These are phyloP conservation scores for Strigamia maritima DNA, from an alignment of 2,888 invertebrate genomes.

Conservation along the genomic window DNA sequence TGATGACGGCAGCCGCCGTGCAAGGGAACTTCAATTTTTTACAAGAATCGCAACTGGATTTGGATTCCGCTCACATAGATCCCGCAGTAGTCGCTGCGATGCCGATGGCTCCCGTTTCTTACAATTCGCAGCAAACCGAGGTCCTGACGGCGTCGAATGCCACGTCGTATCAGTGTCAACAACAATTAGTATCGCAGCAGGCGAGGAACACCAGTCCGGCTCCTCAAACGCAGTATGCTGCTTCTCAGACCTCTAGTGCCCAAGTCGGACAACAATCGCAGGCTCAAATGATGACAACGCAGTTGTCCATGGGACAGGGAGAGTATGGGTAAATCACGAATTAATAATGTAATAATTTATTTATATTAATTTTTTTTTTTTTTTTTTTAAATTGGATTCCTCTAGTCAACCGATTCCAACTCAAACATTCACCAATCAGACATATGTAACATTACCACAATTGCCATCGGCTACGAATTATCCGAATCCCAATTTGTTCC, in stretches of 20 bases:
- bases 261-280: conserved; percentile 4
- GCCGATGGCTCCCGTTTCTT: not conserved
- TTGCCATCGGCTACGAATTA: not conserved
- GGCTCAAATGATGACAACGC: not conserved
- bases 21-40: conserved; percentile 58
- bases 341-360: not conserved
- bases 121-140: not conserved
- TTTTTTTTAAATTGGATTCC: not conserved
- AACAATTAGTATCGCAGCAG: not conserved
- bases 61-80: conserved; percentile 57
- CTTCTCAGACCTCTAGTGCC: not conserved
- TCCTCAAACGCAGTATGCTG: not conserved
- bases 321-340: not conserved
- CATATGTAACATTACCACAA: conserved; percentile 57
- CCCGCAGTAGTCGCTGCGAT: conserved; percentile 55
- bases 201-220: not conserved
- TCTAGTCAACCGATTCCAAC: conserved; percentile 61
- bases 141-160: not conserved
- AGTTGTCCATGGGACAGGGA: not conserved
- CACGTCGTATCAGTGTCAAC: not conserved
- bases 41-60: conserved; percentile 76
- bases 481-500: not conserved
- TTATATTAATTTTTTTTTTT: not conserved
- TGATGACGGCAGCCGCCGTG: conserved; percentile 46
- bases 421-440: conserved; percentile 82